A percentile compares a stretch with the other conserved stretches of the same genome.
These are phyloP conservation scores for Scaptomyza caliginosa DNA, from an alignment of 2,888 invertebrate species.

Conservation along the genomic window DNA sequence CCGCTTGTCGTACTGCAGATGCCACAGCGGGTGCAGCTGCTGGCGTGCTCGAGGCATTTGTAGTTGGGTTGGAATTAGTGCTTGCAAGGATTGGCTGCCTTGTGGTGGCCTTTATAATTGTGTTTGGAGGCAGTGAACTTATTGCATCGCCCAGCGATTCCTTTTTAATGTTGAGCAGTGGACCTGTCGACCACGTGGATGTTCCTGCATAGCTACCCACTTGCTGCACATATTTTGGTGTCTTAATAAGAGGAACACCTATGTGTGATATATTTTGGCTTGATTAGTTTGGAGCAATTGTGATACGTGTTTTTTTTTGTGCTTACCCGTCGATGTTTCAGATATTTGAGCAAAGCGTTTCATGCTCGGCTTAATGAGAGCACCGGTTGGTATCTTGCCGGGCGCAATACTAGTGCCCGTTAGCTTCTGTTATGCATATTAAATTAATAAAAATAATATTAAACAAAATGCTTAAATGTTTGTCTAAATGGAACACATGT, in stretches of 20 bases:
- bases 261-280: neutral
- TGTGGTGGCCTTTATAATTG: slow-evolving; percentile 77
- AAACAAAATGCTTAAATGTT: neutral
- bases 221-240: slow-evolving; percentile 74
- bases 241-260: slow-evolving; percentile 60
- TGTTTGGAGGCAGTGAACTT: slow-evolving; percentile 78
- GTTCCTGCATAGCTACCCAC: slow-evolving; percentile 33
- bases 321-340: slow-evolving; percentile 40
- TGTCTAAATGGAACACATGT: slow-evolving; percentile 1
- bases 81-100: slow-evolving; percentile 11
- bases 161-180: slow-evolving; percentile 32
- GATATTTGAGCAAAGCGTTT: slow-evolving; percentile 64
- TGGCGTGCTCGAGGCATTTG: slow-evolving; percentile 22
- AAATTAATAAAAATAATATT: slow-evolving; percentile 31
- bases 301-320: neutral
- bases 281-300: neutral
- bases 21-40: slow-evolving; percentile 55
- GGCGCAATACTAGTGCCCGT: slow-evolving; percentile 58
- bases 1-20: slow-evolving; percentile 70
- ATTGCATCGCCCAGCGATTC: slow-evolving; percentile 74
- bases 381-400: slow-evolving; percentile 67
- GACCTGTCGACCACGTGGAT: slow-evolving; percentile 36
- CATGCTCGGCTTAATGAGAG: slow-evolving; percentile 70
- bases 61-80: slow-evolving; percentile 4
- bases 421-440: slow-evolving; percentile 61